Base-by-base conservation (phyloP, 1,140 invertebrate species). In the Sitobion miscanthi region DNA sequence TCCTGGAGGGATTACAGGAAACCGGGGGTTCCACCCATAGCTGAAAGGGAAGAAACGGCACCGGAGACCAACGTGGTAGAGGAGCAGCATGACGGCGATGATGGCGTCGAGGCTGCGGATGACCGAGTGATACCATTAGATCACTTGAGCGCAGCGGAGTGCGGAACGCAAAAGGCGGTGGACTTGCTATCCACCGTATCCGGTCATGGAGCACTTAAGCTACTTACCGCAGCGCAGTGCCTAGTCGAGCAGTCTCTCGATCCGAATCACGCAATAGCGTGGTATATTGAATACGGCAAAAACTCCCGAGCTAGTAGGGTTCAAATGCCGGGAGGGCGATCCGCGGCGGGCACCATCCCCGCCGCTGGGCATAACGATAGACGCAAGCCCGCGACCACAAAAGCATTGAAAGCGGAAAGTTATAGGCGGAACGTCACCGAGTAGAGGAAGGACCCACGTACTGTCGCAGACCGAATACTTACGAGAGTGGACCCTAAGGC, bases 11-110 rank as follows among this genome's bases (percentile, higher is more conserved):
- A 1, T 8, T 62, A 5, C 25, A 2, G 57, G 8, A 2, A 30
- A 7, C 57, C 57, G 2, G 20, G 0, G 2, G 52, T 25, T 21
- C 4, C 0, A 6, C 54, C 54, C 14, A 49, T 14, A 11, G 49
- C 49, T 49, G 49, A 17, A 25, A 25, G 23, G 1, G 20, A 0
- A 8, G 20, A 21, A 2, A 23, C 21, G 54, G 23, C 1, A 9
- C 7, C 23, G 54, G 21, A 54, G 21, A 6, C 0, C 2, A 9
- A 0, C 11, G 0, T 0, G 23, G 9, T 7, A 0, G 54, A n/a
- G 0, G 23, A 0, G 8, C 6, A 0, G 23, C 54, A 7, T 1
- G 8, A 1, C 25, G 25, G 9, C 2, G 0, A 62, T 11, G 57
- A 62, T 30, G 9, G 8, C 2, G 0, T 0, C 25, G 9, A 25